Percentiles rank a stretch among this genome's conserved stretches.
phyloP scores from a whole-genome alignment of 1,140 invertebrate species.

The Orius insidiosus region DNA sequence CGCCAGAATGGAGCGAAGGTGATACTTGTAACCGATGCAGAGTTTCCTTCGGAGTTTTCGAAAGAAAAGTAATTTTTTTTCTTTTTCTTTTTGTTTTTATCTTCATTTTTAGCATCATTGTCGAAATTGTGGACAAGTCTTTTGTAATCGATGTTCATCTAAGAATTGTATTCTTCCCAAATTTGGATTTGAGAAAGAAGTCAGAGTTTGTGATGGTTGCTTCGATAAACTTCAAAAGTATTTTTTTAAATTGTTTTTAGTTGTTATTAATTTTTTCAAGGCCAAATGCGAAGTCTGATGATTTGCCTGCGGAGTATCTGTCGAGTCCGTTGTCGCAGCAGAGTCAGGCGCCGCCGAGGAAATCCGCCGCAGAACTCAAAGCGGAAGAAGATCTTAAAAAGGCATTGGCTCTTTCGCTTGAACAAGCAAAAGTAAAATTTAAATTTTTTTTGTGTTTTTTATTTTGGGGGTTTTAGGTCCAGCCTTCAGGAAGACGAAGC shows the following conservation, averaged over 20 bases:
- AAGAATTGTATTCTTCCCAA: constrained; percentile 84
- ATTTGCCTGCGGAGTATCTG: constrained; percentile 68
- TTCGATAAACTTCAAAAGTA: constrained; percentile 72
- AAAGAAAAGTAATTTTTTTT: constrained; percentile 41
- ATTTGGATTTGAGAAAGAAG: constrained; percentile 98
- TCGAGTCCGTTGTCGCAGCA: constrained; percentile 69
- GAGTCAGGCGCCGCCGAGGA: constrained; percentile 34
- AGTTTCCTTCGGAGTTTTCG: constrained; percentile 60
- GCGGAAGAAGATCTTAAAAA: no score
- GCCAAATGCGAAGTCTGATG: constrained; percentile 38
- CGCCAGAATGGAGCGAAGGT: constrained; percentile 94
- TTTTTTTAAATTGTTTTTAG: constrained; percentile 19
- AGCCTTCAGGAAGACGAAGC: constrained; percentile 67
- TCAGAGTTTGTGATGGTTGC: constrained; percentile 92
- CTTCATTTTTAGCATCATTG: constrained; percentile 69
- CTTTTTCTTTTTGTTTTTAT: neutral
- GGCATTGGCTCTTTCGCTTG: no score
- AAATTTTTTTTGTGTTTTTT: constrained; percentile 9
- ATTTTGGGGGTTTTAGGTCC: constrained; percentile 31
- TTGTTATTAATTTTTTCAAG: constrained; percentile 10
- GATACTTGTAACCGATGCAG: constrained; percentile 86
- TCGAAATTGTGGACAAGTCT: constrained; percentile 91
- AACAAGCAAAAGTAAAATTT: constrained; percentile 5
- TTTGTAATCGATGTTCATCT: constrained; percentile 82
- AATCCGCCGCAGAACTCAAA: no score